Base-by-base conservation (phyloP, 2,113 vertebrate species). In the Aptenodytes patagonicus region DNA sequence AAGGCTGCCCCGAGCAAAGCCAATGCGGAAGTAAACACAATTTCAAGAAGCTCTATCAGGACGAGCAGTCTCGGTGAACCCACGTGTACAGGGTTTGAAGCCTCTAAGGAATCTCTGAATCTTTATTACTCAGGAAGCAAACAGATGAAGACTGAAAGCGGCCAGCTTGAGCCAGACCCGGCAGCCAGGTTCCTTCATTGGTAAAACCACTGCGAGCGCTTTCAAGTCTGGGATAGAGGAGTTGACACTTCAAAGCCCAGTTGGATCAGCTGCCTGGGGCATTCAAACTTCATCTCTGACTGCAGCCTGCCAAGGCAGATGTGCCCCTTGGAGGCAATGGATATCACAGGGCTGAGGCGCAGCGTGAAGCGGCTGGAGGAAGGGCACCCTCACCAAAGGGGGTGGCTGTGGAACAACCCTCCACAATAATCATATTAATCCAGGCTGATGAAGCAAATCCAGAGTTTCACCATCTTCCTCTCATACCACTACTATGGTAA, bases 31-130 rank as follows among this genome's bases (percentile, higher is more conserved):
- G 3, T 25, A 90, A 81, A 21, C n/a, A 42, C 44, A 21, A 7
- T 36, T 36, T 81, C 60, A 58, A 60, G 76, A 42, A 34, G 32
- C 16, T 83, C 38, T 58, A 0, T 20, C 22, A 26, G 89, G 83
- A 89, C 0, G 1, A 60, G n/a, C 25, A 34, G 38, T 17, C 82
- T 49, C 0, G 0, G 24, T 29, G 38, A 93, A 17, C 24, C 34
- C 25, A 28, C 0, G 0, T 13, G 5, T 64, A 15, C 5, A 32
- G 55, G 13, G 9, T 52, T 72, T 44, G 34, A 87, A 32, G 13
- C 9, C 44, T 69, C 16, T 31, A 7, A 72, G 58, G 88, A 70
- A 51, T 66, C 17, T 20, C 3, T 22, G 36, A 4, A 14, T 26
- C 38, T 60, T 68, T 38, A 16, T 91, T 65, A 25, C 17, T 65